Evolutionary conservation across 2,797 vertebrate genomes (phyloP).

Genomic region (Rhynchonycteris naso): DNA sequence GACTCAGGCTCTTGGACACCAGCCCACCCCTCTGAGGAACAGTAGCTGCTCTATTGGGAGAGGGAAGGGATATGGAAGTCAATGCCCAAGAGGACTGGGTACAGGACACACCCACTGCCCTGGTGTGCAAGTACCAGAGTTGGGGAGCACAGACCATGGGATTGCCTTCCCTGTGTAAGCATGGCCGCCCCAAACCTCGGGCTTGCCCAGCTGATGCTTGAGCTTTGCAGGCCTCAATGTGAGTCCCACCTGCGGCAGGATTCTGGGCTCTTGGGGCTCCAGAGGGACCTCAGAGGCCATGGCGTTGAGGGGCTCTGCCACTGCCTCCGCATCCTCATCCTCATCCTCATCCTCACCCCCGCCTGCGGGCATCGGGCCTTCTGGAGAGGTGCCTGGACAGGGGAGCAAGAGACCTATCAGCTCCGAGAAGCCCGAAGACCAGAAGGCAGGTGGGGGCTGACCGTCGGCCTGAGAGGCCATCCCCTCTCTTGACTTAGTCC

Average conservation of each 20-base stretch:
- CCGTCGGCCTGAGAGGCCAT: background rate
- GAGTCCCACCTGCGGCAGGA: constrained; percentile 84
- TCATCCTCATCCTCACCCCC: constrained; percentile 17
- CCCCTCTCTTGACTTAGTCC: background rate
- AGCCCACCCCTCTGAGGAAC: background rate
- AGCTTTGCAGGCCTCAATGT: background rate
- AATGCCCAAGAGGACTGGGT: background rate
- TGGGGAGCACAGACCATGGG: background rate
- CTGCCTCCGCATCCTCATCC: constrained; percentile 32
- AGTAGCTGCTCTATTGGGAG: background rate
- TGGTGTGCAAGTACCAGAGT: too few relatives aligned
- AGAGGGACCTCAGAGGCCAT: constrained; percentile 70
- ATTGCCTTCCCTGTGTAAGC: accelerated
- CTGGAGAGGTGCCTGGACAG: background rate
- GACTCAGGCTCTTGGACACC: background rate
- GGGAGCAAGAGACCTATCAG: background rate
- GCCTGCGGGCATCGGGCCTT: accelerated
- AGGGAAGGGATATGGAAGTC: background rate
- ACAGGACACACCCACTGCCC: background rate
- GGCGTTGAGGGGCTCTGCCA: constrained; percentile 71
- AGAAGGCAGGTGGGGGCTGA: background rate
- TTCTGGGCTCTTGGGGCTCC: constrained; percentile 77
- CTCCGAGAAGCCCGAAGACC: background rate
- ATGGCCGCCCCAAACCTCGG: too few relatives aligned
- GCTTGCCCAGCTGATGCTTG: background rate